Evolutionary conservation across 2,888 invertebrate genomes (phyloP).

Genomic region (Mamestra brassicae): DNA sequence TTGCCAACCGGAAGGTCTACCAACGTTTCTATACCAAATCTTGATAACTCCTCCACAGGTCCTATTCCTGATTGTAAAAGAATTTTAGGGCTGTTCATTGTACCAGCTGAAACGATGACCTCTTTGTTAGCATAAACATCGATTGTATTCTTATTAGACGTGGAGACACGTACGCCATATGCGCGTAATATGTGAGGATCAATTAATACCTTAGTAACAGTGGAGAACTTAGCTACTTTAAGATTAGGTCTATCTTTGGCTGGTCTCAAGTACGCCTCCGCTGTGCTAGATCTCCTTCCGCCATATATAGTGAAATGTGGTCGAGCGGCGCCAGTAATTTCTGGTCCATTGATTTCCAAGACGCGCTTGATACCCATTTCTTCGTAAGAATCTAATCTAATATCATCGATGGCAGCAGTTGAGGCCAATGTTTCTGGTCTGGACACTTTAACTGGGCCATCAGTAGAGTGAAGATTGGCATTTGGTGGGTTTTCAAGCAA

Average conservation of each 20-base stretch:
- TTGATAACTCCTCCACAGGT: conserved; percentile 75
- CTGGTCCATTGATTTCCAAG: conserved; percentile 75
- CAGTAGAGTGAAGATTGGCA: conserved; percentile 72
- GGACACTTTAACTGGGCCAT: conserved; percentile 77
- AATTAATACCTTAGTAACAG: conserved; percentile 80
- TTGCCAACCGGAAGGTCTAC: conserved; percentile 83
- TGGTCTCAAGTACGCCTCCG: conserved; percentile 80
- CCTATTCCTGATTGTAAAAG: conserved; percentile 85
- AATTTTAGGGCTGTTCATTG: conserved; percentile 82
- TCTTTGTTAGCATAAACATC: conserved; percentile 77
- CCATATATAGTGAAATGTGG: conserved; percentile 77
- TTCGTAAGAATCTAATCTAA: conserved; percentile 70
- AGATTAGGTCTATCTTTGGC: conserved; percentile 77
- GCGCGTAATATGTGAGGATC: conserved; percentile 71
- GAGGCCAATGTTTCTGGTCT: conserved; percentile 69
- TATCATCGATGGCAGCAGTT: conserved; percentile 69
- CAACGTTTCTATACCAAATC: conserved; percentile 73
- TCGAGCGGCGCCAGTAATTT: conserved; percentile 69
- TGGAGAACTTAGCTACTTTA: conserved; percentile 77
- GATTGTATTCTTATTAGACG: conserved; percentile 68
- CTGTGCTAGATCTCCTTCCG: conserved; percentile 83
- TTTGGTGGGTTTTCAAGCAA: conserved; percentile 69
- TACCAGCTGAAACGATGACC: conserved; percentile 83
- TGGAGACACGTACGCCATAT: conserved; percentile 77
- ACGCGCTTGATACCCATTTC: conserved; percentile 77